A percentile compares a stretch with the other conserved stretches of the same genome.
phyloP scores from a whole-genome alignment of 2,888 invertebrate genomes.

The Neuroscelio doddi region DNA sequence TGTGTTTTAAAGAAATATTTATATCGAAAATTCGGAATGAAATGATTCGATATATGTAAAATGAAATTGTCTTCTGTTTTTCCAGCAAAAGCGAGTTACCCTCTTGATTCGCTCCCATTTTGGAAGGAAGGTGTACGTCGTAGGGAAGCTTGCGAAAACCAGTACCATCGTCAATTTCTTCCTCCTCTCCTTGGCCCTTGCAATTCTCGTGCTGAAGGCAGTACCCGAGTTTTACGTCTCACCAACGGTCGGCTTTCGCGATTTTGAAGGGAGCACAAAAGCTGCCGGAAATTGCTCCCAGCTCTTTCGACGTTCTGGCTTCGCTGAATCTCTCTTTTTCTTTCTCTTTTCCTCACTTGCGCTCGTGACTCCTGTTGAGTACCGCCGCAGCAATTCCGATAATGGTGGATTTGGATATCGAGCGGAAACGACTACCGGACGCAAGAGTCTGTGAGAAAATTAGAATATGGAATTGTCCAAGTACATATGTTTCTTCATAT shows the following conservation, averaged over 20 bases:
- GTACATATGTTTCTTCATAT: conserved; percentile 12
- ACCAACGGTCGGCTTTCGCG: conserved; percentile 46
- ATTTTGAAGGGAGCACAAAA: conserved; percentile 61
- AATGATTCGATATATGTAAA: too few species aligned
- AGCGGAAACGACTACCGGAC: conserved; percentile 40
- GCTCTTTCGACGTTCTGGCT: conserved; percentile 57
- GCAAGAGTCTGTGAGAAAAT: conserved; percentile 37
- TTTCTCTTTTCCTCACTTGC: conserved; percentile 16
- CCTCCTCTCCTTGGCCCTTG: conserved; percentile 19
- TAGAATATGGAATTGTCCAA: conserved; percentile 18
- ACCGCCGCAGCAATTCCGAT: conserved; percentile 53
- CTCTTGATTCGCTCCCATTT: background rate
- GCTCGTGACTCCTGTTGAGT: conserved; percentile 42
- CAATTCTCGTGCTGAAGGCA: conserved; percentile 24
- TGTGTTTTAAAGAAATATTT: too few species aligned
- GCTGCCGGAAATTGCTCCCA: conserved; percentile 64
- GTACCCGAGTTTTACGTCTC: conserved; percentile 23
- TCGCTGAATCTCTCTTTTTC: conserved; percentile 25
- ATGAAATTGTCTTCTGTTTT: too few species aligned
- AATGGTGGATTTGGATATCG: conserved; percentile 58
- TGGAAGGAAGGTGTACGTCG: conserved; percentile 1
- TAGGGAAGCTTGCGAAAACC: conserved; percentile 3
- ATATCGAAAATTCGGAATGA: too few species aligned
- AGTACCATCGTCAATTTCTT: conserved; percentile 18
- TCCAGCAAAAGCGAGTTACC: background rate